A percentile compares a stretch with the other conserved stretches of the same genome.
phyloP scores from a whole-genome alignment of 2,888 invertebrate genomes.

The Gastrophysa polygoni region DNA sequence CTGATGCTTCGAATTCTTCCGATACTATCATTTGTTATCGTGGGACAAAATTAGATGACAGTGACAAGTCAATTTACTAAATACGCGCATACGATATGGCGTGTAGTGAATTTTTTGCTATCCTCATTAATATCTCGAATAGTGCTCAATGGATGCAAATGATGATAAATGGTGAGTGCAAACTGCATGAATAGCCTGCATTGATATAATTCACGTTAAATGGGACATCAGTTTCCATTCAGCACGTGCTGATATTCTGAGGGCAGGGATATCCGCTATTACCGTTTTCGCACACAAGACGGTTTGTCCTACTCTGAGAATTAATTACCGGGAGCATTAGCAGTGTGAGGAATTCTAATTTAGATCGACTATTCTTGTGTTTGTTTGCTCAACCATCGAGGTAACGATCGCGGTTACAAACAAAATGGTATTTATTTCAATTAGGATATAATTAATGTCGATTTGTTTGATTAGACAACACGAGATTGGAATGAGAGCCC shows the following conservation, averaged over 20 bases:
- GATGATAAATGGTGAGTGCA: neutral
- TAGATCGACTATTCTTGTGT: neutral
- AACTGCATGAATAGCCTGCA: neutral
- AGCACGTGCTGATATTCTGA: neutral
- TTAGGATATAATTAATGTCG: too few species aligned
- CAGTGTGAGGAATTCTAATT: neutral
- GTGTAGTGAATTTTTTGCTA: too few species aligned
- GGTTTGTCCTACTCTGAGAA: neutral
- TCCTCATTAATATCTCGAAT: too few species aligned
- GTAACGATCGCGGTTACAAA: neutral
- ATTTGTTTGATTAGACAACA: too few species aligned
- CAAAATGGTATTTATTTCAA: too few species aligned
- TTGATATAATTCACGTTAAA: neutral
- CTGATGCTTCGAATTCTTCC: too few species aligned
- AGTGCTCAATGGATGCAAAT: too few species aligned
- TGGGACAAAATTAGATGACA: too few species aligned
- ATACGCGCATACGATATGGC: too few species aligned
- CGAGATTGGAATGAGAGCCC: too few species aligned
- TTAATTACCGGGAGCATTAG: neutral
- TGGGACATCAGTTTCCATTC: neutral
- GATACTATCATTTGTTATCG: too few species aligned
- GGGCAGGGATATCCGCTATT: neutral
- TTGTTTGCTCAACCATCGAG: neutral
- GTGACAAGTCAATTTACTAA: too few species aligned
- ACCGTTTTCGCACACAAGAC: neutral